These are phyloP conservation scores for Gryllus longicercus DNA, from an alignment of 2,888 invertebrate genomes.

Conservation along the genomic window DNA sequence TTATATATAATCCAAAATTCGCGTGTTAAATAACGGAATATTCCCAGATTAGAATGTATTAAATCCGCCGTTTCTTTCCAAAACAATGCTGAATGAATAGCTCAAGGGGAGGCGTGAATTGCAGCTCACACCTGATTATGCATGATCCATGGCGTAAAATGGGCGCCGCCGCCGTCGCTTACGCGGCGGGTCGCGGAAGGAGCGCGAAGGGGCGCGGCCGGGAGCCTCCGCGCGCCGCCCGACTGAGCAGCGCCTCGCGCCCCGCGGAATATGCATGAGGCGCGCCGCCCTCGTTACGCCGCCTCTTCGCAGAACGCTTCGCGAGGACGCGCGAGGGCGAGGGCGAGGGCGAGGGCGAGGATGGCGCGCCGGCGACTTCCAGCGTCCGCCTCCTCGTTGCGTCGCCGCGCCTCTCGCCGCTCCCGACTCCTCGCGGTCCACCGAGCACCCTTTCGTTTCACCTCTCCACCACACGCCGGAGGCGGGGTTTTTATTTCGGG, in stretches of 20 bases:
- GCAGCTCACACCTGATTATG: too few relatives aligned
- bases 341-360: too few relatives aligned
- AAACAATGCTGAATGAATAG: too few relatives aligned
- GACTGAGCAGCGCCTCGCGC: background rate
- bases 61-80: too few relatives aligned
- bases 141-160: too few relatives aligned
- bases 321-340: too few relatives aligned
- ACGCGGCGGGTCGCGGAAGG: background rate
- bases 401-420: background rate
- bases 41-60: too few relatives aligned
- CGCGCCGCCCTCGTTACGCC: background rate
- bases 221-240: too few relatives aligned
- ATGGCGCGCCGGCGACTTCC: background rate
- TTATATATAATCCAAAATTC: too few relatives aligned
- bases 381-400: background rate
- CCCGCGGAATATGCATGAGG: conserved; percentile 4
- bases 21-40: too few relatives aligned
- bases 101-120: too few relatives aligned
- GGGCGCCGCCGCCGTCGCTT: background rate
- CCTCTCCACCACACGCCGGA: background rate
- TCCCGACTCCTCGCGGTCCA: background rate
- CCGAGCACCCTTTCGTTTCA: background rate
- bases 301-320: background rate
- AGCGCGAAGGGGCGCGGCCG: background rate
- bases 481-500: too few relatives aligned